Base-by-base conservation (phyloP, 2,113 vertebrate species). In the Dendropsophus ebraccatus region DNA sequence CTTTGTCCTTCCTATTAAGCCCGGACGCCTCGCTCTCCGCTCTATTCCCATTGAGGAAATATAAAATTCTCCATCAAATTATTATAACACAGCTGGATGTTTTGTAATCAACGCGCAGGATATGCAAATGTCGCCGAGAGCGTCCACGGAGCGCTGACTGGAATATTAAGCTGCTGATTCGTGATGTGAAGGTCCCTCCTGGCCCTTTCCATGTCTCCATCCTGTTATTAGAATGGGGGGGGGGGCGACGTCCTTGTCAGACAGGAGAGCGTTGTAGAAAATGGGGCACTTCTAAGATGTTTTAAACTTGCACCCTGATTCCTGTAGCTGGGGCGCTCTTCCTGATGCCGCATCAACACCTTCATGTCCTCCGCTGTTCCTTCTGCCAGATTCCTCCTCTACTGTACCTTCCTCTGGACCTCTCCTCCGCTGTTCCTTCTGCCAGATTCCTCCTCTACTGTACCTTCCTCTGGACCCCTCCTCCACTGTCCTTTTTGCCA, bases 41-140 rank as follows among this genome's bases (percentile, higher is more conserved):
- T n/a, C 37, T 45, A 67, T 70, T 69, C 80, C 80, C 80, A 52
- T 35, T 30, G 41, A 82, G 80, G 80, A 82, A 82, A 82, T 69
- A 69, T 70, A 54, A 69, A 70, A 82, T 82, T 82, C 60, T 69
- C 60, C 60, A 49, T 28, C 62, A 70, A 52, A 69, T 69, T 69
- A 82, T 50, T 70, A 50, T 32, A 69, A 52, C 62, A 16, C 62
- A 69, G 80, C 80, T 69, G 80, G 80, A 69, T 82, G 80, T 82
- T 82, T 77, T 82, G 80, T 82, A 82, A 82, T 82, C 80, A 82
- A 52, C 23, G 45, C 47, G 21, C 45, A 50, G 80, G 62, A 69
- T 82, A 82, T 82, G 80, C 62, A 70, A 82, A 82, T 82, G 80
- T 45, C 19, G 60, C 79, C 2, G 80, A 50, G 80, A 5, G 80